A percentile compares a stretch with the other conserved stretches of the same genome.
Evolutionary conservation across 1,140 invertebrate species (phyloP).

Genomic region (Trichoplusia ni): DNA sequence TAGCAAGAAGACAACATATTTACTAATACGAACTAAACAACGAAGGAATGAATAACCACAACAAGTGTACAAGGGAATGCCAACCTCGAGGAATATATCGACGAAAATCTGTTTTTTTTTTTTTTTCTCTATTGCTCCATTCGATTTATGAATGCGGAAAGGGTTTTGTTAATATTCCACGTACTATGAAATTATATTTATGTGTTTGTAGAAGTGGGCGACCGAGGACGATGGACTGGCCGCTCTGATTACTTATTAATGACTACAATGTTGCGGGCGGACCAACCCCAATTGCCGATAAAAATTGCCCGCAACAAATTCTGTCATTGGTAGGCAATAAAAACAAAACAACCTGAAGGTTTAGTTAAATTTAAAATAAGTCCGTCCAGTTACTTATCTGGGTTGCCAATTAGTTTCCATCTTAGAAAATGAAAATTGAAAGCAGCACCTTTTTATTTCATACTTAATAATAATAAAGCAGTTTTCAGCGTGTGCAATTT

Average conservation of each 20-base stretch:
- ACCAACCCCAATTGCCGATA: constrained; percentile 34
- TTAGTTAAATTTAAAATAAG: too few relatives aligned
- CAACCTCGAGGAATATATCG: background rate
- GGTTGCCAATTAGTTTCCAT: too few relatives aligned
- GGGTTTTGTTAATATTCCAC: constrained; percentile 21
- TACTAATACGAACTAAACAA: background rate
- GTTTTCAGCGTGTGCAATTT: too few relatives aligned
- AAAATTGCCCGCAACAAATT: constrained; percentile 36
- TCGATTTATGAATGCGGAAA: constrained; percentile 24
- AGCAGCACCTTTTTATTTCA: too few relatives aligned
- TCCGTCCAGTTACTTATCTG: too few relatives aligned
- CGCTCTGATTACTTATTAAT: constrained; percentile 69
- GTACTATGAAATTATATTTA: constrained; percentile 30
- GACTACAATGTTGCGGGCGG: constrained; percentile 48
- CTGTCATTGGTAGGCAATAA: constrained; percentile 33
- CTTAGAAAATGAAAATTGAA: too few relatives aligned
- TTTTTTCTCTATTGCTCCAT: constrained; percentile 19
- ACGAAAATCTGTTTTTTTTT: constrained; percentile 15
- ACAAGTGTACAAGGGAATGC: background rate
- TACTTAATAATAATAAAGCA: too few relatives aligned
- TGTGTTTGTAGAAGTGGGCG: constrained; percentile 26
- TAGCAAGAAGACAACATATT: too few relatives aligned
- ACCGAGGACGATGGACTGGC: constrained; percentile 35
- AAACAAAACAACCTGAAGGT: too few relatives aligned
- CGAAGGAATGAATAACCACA: background rate